A percentile compares a stretch with the other conserved stretches of the same genome.
Conservation (phyloP, 2,888 invertebrate species). For the Polymixis flavicincta region DNA sequence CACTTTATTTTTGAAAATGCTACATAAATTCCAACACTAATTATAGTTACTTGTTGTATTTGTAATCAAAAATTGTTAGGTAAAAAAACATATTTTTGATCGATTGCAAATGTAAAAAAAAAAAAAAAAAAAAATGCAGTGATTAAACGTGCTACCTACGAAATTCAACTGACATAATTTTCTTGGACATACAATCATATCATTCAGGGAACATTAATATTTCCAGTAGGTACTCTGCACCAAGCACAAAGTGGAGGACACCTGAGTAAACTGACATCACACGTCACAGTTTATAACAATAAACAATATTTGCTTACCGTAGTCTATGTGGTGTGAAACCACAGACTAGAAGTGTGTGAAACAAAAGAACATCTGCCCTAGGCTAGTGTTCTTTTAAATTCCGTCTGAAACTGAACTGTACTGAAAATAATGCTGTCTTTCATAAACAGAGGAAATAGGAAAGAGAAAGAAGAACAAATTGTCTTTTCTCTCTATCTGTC, state of each 20-base stretch:
- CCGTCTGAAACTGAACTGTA: neutral
- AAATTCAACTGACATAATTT: neutral
- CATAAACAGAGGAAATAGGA: neutral
- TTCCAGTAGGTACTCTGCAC: neutral
- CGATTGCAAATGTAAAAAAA: neutral
- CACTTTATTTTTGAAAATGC: neutral
- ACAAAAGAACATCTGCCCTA: conserved; percentile 15
- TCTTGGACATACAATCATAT: neutral
- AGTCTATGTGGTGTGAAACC: neutral
- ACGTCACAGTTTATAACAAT: conserved; percentile 47
- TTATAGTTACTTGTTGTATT: neutral
- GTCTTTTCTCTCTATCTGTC: neutral
- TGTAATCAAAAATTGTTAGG: neutral
- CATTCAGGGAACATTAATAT: conserved; percentile 12
- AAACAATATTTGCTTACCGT: conserved; percentile 33
- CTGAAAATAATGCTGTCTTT: neutral
- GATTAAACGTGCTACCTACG: neutral
- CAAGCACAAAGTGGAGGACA: conserved; percentile 31
- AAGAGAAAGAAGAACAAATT: neutral
- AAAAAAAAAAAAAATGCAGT: neutral
- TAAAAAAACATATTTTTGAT: neutral
- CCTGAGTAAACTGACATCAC: conserved; percentile 53
- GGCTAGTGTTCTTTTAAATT: neutral
- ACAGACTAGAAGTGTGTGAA: conserved; percentile 3
- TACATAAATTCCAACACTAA: no score